Percentiles rank a stretch among this genome's conserved stretches.
Conservation (phyloP, 2,888 invertebrate species). For the Balanococcus diminutus region DNA sequence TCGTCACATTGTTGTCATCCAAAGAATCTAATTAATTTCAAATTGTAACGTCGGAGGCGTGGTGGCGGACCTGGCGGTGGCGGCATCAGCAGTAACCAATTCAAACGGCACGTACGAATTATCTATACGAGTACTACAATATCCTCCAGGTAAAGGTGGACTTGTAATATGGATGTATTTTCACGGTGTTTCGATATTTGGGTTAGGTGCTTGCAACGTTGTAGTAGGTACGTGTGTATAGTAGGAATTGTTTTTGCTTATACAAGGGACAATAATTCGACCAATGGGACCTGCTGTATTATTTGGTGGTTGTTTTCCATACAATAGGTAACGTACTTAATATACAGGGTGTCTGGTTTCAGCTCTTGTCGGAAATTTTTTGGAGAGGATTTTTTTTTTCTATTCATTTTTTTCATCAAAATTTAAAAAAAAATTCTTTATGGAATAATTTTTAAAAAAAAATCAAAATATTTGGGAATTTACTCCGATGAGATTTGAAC, state of each 20-base stretch:
- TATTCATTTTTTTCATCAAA: too few species aligned
- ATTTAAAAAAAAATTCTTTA: too few species aligned
- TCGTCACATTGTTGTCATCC: constrained; percentile 29
- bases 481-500: too few species aligned
- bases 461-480: too few species aligned
- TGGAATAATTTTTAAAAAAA: too few species aligned
- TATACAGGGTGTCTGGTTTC: too few species aligned
- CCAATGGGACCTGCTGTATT: neutral
- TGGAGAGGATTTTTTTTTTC: too few species aligned
- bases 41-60: neutral
- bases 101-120: constrained; percentile 1
- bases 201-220: neutral
- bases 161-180: neutral
- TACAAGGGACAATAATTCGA: neutral
- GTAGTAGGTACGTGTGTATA: neutral
- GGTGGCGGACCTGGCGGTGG: neutral
- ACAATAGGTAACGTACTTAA: too few species aligned
- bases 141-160: neutral
- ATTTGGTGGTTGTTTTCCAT: neutral
- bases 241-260: neutral
- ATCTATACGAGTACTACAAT: neutral
- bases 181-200: neutral
- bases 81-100: neutral
- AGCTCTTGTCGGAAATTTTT: too few species aligned
- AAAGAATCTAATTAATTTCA: constrained; percentile 18